Base-by-base conservation (phyloP, 2,797 vertebrate species). In the Lutjanus campechanus region DNA sequence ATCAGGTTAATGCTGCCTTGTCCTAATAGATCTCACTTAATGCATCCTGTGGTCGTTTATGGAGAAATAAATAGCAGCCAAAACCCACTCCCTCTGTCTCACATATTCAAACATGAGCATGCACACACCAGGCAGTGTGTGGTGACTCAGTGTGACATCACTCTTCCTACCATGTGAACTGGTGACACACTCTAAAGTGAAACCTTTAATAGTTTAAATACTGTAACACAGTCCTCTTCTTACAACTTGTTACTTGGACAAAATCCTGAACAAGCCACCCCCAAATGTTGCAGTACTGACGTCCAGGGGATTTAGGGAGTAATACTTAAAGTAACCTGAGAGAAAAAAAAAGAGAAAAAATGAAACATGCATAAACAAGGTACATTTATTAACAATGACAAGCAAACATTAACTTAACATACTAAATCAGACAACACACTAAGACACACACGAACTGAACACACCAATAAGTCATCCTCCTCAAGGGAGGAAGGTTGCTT, bases 31-130 rank as follows among this genome's bases (percentile, higher is more conserved):
- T 90, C 90, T 92, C 85, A 78, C 91, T 89, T 95, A 95, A 95
- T 95, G 94, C 88, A 92, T 89, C 89, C 81, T 94, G 93, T 93
- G 95, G 94, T 95, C 85, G 82, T 90, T 91, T 82, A 77, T 66
- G 43, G 64, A 74, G 85, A 85, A 91, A 92, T 85, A 78, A 92
- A 92, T 90, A 90, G 88, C 81, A 50, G 67, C 25, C 41, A 51
- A 64, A 81, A 83, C 77, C 76, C 82, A 75, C 85, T 88, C 55
- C n/a, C 41, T 4, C 74, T 85, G 84, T 76, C 87, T 92, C 89
- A 77, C 64, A 70, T 88, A 56, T 77, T 88, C 71, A 76, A 67
- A 76, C 70, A 53, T 29, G 60, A 69, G 54, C 69, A 51, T 56
- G 55, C 68, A 68, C 16, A 41, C 64, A 64, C 20, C 13, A 25